Percentiles rank a stretch among this genome's conserved stretches.
Evolutionary conservation across 1,140 invertebrate species (phyloP).

Genomic region (Ceratitis capitata): DNA sequence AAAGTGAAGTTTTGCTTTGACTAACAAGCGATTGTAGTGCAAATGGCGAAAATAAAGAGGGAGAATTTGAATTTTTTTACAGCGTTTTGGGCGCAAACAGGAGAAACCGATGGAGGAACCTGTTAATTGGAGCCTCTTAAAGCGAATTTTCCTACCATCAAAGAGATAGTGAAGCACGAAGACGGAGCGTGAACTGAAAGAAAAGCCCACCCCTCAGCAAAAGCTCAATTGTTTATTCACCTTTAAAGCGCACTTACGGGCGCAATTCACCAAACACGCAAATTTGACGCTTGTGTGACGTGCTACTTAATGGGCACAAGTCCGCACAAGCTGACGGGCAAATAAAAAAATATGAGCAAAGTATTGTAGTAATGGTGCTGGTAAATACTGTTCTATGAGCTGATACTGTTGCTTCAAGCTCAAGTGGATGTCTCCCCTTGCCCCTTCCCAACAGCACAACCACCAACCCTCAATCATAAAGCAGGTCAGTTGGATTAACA

Average conservation of each 20-base stretch:
- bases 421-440: background rate
- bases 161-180: background rate
- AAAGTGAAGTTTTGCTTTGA: background rate
- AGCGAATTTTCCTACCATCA: background rate
- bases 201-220: background rate
- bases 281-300: background rate
- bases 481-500: background rate
- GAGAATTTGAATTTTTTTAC: background rate
- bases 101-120: background rate
- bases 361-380: no score
- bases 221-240: background rate
- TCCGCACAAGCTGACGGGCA: background rate
- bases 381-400: background rate
- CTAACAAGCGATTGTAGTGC: background rate
- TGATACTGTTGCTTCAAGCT: background rate
- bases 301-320: background rate
- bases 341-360: background rate
- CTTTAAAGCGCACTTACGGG: background rate
- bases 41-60: background rate
- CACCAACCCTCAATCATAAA: background rate
- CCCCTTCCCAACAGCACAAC: background rate
- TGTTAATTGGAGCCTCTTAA: background rate
- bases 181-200: background rate
- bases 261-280: background rate
- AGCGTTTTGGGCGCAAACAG: background rate